Percentiles rank a stretch among this genome's conserved stretches.
Evolutionary conservation across 2,113 vertebrate species (phyloP).

Genomic region (Pelusios castaneus): DNA sequence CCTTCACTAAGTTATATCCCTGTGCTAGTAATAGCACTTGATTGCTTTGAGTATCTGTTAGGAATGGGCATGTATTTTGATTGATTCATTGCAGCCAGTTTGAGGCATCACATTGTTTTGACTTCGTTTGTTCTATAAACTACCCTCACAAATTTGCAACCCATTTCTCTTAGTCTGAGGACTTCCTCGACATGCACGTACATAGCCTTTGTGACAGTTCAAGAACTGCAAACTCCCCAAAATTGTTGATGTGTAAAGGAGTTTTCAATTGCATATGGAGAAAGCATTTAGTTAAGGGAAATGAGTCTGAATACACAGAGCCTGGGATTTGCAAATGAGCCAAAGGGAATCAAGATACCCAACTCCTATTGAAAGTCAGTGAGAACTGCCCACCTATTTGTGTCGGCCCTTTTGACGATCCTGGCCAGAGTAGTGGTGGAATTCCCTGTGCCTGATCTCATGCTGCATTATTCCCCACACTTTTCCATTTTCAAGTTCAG

Average conservation of each 20-base stretch:
- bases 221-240: not conserved
- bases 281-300: not conserved
- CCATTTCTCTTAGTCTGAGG: not conserved
- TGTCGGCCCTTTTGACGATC: not conserved
- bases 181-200: not conserved
- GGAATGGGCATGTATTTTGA: not conserved
- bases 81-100: not conserved
- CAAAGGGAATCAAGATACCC: not conserved
- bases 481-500: not conserved
- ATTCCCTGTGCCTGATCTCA: not conserved
- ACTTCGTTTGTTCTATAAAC: not conserved
- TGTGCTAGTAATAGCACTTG: not conserved
- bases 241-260: not conserved
- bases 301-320: not conserved
- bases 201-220: not conserved
- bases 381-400: not conserved
- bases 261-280: not conserved
- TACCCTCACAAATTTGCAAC: not conserved
- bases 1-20: not conserved
- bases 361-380: not conserved
- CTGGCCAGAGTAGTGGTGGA: not conserved
- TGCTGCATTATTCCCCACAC: not conserved
- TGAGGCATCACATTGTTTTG: not conserved
- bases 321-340: not conserved
- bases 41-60: not conserved